Conservation (phyloP, 2,888 invertebrate species). For the Sussaba pulchella region DNA sequence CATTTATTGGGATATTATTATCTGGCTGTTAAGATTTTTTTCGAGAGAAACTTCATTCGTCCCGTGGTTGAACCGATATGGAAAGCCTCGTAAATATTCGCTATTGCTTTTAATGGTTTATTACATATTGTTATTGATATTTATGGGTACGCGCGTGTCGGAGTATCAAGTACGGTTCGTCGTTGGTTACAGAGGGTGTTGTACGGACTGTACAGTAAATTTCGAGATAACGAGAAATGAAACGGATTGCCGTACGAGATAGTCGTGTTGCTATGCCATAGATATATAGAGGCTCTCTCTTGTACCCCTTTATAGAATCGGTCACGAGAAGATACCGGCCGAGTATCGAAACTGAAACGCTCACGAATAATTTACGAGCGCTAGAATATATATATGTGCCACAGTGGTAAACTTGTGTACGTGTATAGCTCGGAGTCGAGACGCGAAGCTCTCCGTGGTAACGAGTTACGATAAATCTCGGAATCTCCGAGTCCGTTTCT, state of each 20-base stretch:
- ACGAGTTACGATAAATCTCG: conserved; percentile 73
- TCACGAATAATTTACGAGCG: conserved; percentile 67
- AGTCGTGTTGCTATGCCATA: conserved; percentile 37
- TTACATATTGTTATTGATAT: conserved; percentile 21
- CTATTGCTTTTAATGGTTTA: neutral
- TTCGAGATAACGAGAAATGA: conserved; percentile 48
- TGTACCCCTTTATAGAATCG: conserved; percentile 39
- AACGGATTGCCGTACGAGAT: conserved; percentile 27
- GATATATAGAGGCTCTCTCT: conserved; percentile 20
- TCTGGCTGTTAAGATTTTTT: no score
- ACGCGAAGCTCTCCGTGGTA: conserved; percentile 67
- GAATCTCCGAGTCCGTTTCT: conserved; percentile 65
- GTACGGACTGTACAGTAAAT: conserved; percentile 29
- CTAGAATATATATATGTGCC: conserved; percentile 34
- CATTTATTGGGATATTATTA: no score
- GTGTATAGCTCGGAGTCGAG: conserved; percentile 61
- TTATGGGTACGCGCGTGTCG: neutral
- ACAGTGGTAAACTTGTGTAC: conserved; percentile 17
- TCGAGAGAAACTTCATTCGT: no score
- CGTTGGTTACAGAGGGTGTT: no score
- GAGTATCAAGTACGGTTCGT: neutral
- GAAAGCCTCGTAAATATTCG: no score
- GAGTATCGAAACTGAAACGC: conserved; percentile 65
- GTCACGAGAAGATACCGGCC: conserved; percentile 54
- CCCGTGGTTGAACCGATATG: no score